Base-by-base conservation (phyloP, 1,140 invertebrate genomes). In the Platyura marginata region DNA sequence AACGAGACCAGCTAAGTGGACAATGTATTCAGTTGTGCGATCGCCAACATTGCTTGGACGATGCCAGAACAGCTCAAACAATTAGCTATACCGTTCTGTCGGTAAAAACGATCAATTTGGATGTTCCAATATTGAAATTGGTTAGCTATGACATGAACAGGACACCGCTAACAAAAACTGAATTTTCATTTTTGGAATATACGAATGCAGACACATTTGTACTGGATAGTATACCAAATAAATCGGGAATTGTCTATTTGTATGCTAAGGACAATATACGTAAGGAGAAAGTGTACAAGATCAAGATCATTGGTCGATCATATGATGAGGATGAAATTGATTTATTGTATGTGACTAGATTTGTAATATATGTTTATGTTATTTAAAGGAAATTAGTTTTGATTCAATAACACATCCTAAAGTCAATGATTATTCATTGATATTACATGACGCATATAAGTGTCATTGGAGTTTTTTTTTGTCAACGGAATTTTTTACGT, bases 361-460 rank as follows among this genome's bases (percentile, higher is more conserved):
- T 40, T 19, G 21, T 40, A 19, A 40, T 40, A 18, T 40, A 21
- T 21, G 13, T 40, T 13, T 40, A 40, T 29, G n/a, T n/a, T n/a
- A n/a, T n/a, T n/a, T n/a, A n/a, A n/a, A n/a, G n/a, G n/a, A n/a
- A n/a, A n/a, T n/a, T n/a, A n/a, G n/a, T n/a, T n/a, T n/a, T n/a
- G n/a, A n/a, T n/a, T n/a, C n/a, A n/a, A n/a, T n/a, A n/a, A n/a
- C n/a, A n/a, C n/a, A n/a, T n/a, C n/a, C n/a, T n/a, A n/a, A n/a
- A n/a, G n/a, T n/a, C n/a, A n/a, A n/a, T n/a, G n/a, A n/a, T n/a
- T n/a, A n/a, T n/a, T n/a, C n/a, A n/a, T n/a, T n/a, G n/a, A n/a
- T n/a, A n/a, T n/a, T n/a, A n/a, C n/a, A n/a, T n/a, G n/a, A n/a
- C n/a, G n/a, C n/a, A n/a, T n/a, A n/a, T n/a, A n/a, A n/a, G n/a